Conservation (phyloP, 2,113 vertebrate species). For the Miniopterus natalensis region DNA sequence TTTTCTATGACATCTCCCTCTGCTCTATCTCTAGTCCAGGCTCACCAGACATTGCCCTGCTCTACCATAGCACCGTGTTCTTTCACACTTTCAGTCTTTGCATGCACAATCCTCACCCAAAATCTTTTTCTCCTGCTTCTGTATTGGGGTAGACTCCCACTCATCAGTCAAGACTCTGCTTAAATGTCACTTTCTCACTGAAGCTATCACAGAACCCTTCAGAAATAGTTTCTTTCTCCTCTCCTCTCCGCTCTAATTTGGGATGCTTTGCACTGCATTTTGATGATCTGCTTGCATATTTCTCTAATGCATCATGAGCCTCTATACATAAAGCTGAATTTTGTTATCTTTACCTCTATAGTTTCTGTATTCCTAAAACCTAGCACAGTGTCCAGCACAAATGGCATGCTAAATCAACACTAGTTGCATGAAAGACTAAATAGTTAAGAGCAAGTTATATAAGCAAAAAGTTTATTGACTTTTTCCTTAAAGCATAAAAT, state of each 20-base stretch:
- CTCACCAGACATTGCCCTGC: not conserved
- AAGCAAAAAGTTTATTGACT: not conserved
- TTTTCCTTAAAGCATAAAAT: not conserved
- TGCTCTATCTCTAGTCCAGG: not conserved
- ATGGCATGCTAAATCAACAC: not conserved
- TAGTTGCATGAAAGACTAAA: not conserved
- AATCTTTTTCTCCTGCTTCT: conserved; percentile 36
- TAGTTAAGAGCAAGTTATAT: not conserved
- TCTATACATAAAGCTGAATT: not conserved
- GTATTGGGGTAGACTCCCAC: conserved; percentile 56
- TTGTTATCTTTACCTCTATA: not conserved
- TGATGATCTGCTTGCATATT: not conserved
- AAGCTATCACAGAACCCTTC: conserved; percentile 30
- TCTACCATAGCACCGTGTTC: rapidly evolving
- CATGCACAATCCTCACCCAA: not conserved
- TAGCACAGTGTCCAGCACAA: not conserved
- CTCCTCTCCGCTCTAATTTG: not conserved
- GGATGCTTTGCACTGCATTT: not conserved
- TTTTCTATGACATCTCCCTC: not conserved
- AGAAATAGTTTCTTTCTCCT: not conserved
- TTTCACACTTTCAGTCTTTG: not conserved
- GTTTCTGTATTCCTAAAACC: not conserved
- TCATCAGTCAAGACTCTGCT: conserved; percentile 45
- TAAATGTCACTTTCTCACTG: conserved; percentile 64
- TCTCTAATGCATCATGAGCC: not conserved